A percentile compares a stretch with the other conserved stretches of the same genome.
Evolutionary conservation across 2,113 vertebrate species (phyloP).

Genomic region (Gopherus flavomarginatus): DNA sequence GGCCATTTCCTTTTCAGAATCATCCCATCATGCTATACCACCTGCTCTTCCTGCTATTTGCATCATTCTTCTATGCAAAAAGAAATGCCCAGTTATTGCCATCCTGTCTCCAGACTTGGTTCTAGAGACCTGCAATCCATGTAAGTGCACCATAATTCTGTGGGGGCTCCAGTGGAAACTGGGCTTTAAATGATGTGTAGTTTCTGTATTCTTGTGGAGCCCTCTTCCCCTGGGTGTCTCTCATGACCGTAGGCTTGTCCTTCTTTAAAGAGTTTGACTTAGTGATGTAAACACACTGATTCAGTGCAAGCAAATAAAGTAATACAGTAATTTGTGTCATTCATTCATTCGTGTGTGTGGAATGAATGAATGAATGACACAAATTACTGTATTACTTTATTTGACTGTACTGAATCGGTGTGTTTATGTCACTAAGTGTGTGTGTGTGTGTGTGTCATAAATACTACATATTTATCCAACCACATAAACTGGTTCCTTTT

Average conservation of each 20-base stretch:
- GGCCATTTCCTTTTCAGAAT: background rate
- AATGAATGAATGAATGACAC: background rate
- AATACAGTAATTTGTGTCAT: too few species aligned
- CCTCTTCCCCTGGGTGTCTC: background rate
- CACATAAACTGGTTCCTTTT: conserved; percentile 20
- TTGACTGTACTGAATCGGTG: background rate
- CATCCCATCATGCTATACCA: background rate
- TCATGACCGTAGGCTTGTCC: background rate
- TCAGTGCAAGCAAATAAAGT: background rate
- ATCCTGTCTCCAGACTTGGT: fast-evolving
- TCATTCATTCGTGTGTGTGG: background rate
- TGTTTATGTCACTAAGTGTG: background rate
- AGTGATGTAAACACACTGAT: background rate
- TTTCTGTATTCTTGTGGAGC: background rate
- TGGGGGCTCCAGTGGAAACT: background rate
- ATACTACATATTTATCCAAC: conserved; percentile 25
- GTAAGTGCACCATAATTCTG: background rate
- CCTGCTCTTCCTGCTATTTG: background rate
- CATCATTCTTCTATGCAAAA: conserved; percentile 28
- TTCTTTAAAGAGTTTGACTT: background rate
- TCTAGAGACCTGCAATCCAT: background rate
- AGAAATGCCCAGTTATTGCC: background rate
- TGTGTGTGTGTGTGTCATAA: background rate
- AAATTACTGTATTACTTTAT: background rate
- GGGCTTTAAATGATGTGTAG: fast-evolving